Conservation (phyloP, 2,888 invertebrate genomes). For the Pammene fasciana region DNA sequence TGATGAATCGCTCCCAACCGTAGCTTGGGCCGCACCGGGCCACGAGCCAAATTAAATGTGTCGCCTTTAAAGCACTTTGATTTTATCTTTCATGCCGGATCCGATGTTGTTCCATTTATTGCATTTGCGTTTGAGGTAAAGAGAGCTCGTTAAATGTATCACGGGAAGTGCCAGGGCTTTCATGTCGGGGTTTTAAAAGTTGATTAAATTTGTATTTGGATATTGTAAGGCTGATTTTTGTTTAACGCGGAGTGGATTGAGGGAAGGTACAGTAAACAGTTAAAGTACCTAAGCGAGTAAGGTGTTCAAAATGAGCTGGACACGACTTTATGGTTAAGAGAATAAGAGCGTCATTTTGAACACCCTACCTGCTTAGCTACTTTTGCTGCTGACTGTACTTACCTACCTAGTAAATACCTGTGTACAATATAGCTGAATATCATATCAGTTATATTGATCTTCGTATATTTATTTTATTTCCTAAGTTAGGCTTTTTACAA, state of each 20-base stretch:
- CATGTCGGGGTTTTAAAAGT: slow-evolving; percentile 23
- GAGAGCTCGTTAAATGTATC: slow-evolving; percentile 31
- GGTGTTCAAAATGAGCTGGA: no score
- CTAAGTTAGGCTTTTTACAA: no score
- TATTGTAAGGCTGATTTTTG: not conserved
- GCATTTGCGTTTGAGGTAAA: slow-evolving; percentile 39
- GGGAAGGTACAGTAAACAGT: no score
- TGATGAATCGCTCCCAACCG: not conserved
- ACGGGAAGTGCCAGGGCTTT: slow-evolving; percentile 21
- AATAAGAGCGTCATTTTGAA: no score
- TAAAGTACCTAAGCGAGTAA: no score
- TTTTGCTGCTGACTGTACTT: no score
- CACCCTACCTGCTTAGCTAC: no score
- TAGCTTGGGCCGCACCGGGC: slow-evolving; percentile 8
- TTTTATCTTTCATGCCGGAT: slow-evolving; percentile 38
- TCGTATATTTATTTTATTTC: no score
- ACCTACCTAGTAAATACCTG: no score
- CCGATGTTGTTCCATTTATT: slow-evolving; percentile 41
- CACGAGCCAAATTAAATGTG: slow-evolving; percentile 42
- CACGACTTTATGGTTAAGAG: no score
- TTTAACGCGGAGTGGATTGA: not conserved
- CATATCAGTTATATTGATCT: no score
- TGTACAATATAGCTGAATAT: no score
- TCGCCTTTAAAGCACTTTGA: slow-evolving; percentile 42
- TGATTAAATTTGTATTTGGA: slow-evolving; percentile 6